A percentile compares a stretch with the other conserved stretches of the same genome.
phyloP scores from a whole-genome alignment of 2,113 vertebrate species.

The Tragelaphus strepsiceros region DNA sequence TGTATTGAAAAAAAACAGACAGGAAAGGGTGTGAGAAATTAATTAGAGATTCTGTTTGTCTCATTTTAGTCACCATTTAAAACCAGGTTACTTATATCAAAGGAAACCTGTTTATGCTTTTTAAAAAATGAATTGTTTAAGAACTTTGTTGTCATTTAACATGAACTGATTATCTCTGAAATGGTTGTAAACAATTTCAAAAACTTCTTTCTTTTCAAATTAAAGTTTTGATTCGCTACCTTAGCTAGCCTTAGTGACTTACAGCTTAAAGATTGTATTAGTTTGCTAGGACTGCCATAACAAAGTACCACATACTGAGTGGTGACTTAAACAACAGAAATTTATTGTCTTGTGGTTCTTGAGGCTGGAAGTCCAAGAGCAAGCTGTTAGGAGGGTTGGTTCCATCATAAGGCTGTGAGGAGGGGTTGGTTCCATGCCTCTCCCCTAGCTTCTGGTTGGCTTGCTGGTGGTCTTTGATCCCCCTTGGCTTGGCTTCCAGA shows the following conservation, averaged over 20 bases:
- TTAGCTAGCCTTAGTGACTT: background rate
- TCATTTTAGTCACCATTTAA: background rate
- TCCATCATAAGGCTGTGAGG: background rate
- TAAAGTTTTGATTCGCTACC: background rate
- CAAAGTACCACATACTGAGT: background rate
- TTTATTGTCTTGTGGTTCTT: background rate
- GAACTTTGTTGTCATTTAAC: background rate
- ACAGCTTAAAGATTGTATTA: background rate
- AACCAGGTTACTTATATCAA: background rate
- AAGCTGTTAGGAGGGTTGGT: background rate
- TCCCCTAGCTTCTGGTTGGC: background rate
- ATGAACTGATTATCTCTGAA: background rate
- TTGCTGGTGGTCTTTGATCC: background rate
- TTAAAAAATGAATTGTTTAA: background rate
- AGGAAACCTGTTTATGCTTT: background rate
- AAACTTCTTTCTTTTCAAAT: slow-evolving; percentile 4
- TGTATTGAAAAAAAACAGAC: background rate
- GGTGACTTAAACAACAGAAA: background rate
- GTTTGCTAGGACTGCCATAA: background rate
- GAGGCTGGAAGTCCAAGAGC: background rate
- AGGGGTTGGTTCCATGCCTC: background rate
- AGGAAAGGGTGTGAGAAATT: background rate
- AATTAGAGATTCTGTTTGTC: background rate
- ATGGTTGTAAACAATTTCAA: slow-evolving; percentile 11
- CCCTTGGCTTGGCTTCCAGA: background rate